Percentiles rank a stretch among this genome's conserved stretches.
These are phyloP conservation scores for Sitodiplosis mosellana DNA, from an alignment of 1,140 invertebrate species.

Conservation along the genomic window DNA sequence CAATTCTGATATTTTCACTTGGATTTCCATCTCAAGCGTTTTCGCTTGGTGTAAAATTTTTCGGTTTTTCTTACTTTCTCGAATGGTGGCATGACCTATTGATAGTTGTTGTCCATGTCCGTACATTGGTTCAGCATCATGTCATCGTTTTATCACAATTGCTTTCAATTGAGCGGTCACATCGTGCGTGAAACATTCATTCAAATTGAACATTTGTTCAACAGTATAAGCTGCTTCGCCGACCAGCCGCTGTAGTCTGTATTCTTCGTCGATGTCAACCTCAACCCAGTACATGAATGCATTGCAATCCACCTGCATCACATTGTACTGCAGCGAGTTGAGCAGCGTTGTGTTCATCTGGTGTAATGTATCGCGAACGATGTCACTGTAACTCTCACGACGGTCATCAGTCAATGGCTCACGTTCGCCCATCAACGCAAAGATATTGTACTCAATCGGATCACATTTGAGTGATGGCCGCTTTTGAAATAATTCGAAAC, in stretches of 20 bases:
- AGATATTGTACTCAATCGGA: slow-evolving; percentile 1
- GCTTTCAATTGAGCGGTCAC: slow-evolving; percentile 7
- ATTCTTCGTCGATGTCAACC: slow-evolving; percentile 6
- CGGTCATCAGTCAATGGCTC: neutral
- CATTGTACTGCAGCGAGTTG: slow-evolving; percentile 12
- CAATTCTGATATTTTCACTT: slow-evolving; percentile 79
- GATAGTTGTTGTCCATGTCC: too few relatives aligned
- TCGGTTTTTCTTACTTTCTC: too few relatives aligned
- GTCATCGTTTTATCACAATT: slow-evolving; percentile 10
- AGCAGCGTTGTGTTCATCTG: slow-evolving; percentile 8
- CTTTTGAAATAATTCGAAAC: slow-evolving; percentile 7
- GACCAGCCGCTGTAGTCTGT: slow-evolving; percentile 9
- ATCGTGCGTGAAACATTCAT: slow-evolving; percentile 8
- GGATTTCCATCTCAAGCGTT: slow-evolving; percentile 86
- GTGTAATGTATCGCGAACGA: slow-evolving; percentile 5
- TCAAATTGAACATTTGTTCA: slow-evolving; percentile 1
- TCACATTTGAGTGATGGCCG: neutral
- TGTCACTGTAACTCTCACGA: neutral
- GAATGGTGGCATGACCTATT: too few relatives aligned
- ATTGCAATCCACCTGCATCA: slow-evolving; percentile 12
- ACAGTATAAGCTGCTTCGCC: slow-evolving; percentile 9
- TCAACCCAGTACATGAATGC: slow-evolving; percentile 17
- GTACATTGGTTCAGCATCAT: too few relatives aligned
- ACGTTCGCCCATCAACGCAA: neutral
- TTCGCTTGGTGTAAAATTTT: slow-evolving; percentile 95